Evolutionary conservation across 2,113 vertebrate species (phyloP).

Genomic region (Hassar affinis): DNA sequence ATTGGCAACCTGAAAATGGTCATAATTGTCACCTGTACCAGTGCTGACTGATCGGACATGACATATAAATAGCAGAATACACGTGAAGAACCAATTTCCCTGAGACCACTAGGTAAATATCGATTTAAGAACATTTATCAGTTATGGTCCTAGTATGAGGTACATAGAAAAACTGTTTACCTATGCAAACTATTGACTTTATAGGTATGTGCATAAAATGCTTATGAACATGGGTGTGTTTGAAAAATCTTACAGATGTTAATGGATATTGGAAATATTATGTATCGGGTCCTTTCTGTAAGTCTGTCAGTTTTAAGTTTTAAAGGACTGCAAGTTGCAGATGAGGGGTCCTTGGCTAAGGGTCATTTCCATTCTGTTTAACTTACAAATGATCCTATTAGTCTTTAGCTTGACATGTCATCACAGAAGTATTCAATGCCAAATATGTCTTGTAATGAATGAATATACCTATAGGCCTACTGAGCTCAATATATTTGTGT

Average conservation of each 20-base stretch:
- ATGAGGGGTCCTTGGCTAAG: neutral
- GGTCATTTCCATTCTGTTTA: neutral
- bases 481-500: conserved; percentile 37
- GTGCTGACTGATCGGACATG: conserved; percentile 63
- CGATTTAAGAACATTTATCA: conserved; percentile 39
- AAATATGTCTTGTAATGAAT: conserved; percentile 54
- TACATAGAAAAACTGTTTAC: conserved; percentile 32
- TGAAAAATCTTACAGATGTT: neutral
- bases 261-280: neutral
- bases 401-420: conserved; percentile 27
- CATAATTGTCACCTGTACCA: conserved; percentile 57
- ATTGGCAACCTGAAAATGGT: conserved; percentile 64
- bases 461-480: conserved; percentile 45
- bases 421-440: conserved; percentile 47
- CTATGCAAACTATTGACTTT: conserved; percentile 14
- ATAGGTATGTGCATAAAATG: conserved; percentile 20
- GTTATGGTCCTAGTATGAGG: conserved; percentile 57
- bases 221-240: conserved; percentile 32
- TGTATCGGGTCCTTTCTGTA: neutral
- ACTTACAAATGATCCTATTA: neutral
- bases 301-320: neutral
- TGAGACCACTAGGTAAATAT: conserved; percentile 59
- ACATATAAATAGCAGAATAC: conserved; percentile 60
- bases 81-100: conserved; percentile 64
- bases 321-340: neutral